Conservation (phyloP, 2,888 invertebrate genomes). For the Athalia circularis region DNA sequence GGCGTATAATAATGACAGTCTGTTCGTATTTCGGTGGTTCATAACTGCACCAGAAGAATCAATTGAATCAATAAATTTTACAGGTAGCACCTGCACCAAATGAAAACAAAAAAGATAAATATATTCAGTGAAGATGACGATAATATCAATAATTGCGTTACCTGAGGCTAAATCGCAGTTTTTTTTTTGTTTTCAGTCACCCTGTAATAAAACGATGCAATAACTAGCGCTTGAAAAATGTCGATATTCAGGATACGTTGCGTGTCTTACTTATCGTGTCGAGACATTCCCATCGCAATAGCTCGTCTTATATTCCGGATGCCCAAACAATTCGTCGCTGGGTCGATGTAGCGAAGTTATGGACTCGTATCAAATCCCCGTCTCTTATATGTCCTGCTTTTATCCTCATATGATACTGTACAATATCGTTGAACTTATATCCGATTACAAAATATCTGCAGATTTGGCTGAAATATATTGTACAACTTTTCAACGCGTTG, state of each 20-base stretch:
- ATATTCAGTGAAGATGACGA: too few relatives aligned
- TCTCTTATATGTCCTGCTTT: constrained; percentile 60
- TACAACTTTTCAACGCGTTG: constrained; percentile 11
- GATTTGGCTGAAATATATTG: constrained; percentile 51
- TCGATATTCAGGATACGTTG: constrained; percentile 21
- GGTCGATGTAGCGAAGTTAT: constrained; percentile 56
- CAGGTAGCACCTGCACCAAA: too few relatives aligned
- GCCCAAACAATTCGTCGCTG: constrained; percentile 47
- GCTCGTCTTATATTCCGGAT: constrained; percentile 46
- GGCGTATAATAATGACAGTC: too few relatives aligned
- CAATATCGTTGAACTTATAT: constrained; percentile 58
- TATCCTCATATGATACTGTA: constrained; percentile 62
- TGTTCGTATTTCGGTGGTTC: too few relatives aligned
- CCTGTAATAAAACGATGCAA: constrained; percentile 12
- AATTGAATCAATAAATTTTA: too few relatives aligned
- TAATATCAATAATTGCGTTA: too few relatives aligned
- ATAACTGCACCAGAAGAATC: too few relatives aligned
- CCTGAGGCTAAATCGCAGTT: too few relatives aligned
- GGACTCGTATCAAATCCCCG: constrained; percentile 65
- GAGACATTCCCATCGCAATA: constrained; percentile 26
- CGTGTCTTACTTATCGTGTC: constrained; percentile 31
- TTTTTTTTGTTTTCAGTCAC: constrained; percentile 2
- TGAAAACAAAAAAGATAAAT: too few relatives aligned
- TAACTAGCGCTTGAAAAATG: constrained; percentile 24
- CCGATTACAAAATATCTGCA: constrained; percentile 63